Conservation (phyloP, 2,888 invertebrate species). For the Stenodera caucasica region DNA sequence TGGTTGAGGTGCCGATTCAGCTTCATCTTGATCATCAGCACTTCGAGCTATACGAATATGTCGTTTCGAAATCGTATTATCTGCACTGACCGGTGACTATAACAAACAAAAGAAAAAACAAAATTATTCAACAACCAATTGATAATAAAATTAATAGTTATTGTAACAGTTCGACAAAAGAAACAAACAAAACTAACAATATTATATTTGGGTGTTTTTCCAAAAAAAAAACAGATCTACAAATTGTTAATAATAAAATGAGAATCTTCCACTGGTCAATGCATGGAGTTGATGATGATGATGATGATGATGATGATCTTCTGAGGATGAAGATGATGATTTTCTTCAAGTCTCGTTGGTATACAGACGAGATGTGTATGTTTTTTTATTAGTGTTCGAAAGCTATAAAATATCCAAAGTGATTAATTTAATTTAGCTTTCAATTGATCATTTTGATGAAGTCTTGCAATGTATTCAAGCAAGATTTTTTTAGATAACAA, state of each 20-base stretch:
- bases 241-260: conserved; percentile 3
- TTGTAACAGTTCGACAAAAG: not conserved
- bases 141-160: no score
- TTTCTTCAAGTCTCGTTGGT: conserved; percentile 33
- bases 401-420: conserved; percentile 1
- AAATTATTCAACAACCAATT: not conserved
- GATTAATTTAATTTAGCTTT: conserved; percentile 7
- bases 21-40: conserved; percentile 51
- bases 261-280: conserved; percentile 24
- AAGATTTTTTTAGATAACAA: conserved; percentile 29
- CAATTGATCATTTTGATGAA: conserved; percentile 18
- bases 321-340: no score
- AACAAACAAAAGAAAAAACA: conserved; percentile 36
- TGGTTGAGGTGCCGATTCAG: conserved; percentile 64
- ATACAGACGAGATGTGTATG: conserved; percentile 36
- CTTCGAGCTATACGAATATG: conserved; percentile 48
- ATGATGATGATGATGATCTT: conserved; percentile 1
- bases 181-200: not conserved
- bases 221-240: not conserved
- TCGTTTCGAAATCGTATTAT: conserved; percentile 44
- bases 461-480: conserved; percentile 38
- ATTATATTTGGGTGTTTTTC: not conserved
- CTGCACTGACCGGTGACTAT: conserved; percentile 44
- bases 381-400: conserved; percentile 22
- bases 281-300: conserved; percentile 15